Evolutionary conservation across 2,797 vertebrate genomes (phyloP).

Genomic region (Sebastes iracundus): DNA sequence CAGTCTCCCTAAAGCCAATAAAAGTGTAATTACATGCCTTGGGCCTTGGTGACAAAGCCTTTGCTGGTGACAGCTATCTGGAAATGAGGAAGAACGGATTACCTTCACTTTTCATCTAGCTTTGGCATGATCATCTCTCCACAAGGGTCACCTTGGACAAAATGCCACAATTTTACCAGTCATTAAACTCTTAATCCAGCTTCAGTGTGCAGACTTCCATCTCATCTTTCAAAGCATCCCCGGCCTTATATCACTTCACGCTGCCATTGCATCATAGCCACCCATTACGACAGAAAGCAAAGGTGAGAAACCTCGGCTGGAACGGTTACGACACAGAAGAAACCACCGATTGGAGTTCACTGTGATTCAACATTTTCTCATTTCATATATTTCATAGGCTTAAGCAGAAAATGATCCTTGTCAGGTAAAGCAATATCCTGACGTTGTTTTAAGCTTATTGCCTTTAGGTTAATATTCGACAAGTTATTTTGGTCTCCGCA

Average conservation of each 20-base stretch:
- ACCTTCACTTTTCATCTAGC: constrained; percentile 78
- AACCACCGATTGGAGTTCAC: constrained; percentile 20
- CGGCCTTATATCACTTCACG: constrained; percentile 62
- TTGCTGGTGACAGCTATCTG: constrained; percentile 75
- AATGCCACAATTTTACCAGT: constrained; percentile 86
- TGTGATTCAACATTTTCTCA: constrained; percentile 43
- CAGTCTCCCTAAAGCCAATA: constrained; percentile 81
- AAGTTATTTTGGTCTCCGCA: constrained; percentile 58
- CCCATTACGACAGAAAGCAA: constrained; percentile 35
- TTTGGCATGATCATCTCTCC: constrained; percentile 73
- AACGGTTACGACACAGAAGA: constrained; percentile 17
- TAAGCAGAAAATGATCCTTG: constrained; percentile 36
- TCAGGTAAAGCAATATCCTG: constrained; percentile 50
- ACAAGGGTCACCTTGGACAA: constrained; percentile 84
- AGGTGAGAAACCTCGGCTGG: constrained; percentile 36
- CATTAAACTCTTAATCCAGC: constrained; percentile 85
- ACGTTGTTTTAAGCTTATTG: constrained; percentile 49
- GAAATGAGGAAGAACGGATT: constrained; percentile 81
- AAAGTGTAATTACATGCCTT: constrained; percentile 84
- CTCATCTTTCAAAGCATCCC: constrained; percentile 77
- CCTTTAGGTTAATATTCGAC: constrained; percentile 48
- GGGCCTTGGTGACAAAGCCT: constrained; percentile 76
- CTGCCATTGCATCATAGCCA: constrained; percentile 46
- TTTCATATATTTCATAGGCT: constrained; percentile 41
- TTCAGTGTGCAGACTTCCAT: constrained; percentile 60